Evolutionary conservation across 2,113 vertebrate genomes (phyloP).

Genomic region (Pavo muticus): DNA sequence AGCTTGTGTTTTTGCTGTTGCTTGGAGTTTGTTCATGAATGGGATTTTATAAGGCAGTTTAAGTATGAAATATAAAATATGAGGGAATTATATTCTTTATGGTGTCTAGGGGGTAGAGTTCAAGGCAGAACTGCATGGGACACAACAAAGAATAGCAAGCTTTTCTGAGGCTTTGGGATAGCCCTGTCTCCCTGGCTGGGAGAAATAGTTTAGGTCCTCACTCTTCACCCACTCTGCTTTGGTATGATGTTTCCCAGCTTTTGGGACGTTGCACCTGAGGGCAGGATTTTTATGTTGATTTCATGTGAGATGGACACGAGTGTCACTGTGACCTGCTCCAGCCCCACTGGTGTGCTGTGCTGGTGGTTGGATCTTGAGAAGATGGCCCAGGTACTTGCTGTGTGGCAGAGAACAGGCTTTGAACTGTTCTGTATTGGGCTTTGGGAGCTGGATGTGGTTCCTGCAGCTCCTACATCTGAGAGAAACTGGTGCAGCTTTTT

Average conservation of each 20-base stretch:
- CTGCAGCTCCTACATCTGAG: neutral
- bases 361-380: neutral
- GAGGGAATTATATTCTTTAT: neutral
- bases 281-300: neutral
- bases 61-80: neutral
- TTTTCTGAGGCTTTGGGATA: neutral
- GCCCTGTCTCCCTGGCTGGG: neutral
- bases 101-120: neutral
- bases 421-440: neutral
- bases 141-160: neutral
- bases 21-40: neutral
- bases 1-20: neutral
- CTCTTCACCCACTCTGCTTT: neutral
- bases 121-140: neutral
- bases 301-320: rapidly evolving
- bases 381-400: neutral
- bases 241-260: neutral
- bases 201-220: neutral
- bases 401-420: neutral
- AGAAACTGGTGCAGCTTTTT: neutral
- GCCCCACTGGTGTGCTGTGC: neutral
- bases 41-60: neutral
- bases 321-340: neutral
- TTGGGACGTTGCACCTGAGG: neutral
- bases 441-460: neutral